Evolutionary conservation across 1,140 invertebrate species (phyloP), one percentile per base, ranked within the genome.

Genomic region (Solenopsis fugax): DNA sequence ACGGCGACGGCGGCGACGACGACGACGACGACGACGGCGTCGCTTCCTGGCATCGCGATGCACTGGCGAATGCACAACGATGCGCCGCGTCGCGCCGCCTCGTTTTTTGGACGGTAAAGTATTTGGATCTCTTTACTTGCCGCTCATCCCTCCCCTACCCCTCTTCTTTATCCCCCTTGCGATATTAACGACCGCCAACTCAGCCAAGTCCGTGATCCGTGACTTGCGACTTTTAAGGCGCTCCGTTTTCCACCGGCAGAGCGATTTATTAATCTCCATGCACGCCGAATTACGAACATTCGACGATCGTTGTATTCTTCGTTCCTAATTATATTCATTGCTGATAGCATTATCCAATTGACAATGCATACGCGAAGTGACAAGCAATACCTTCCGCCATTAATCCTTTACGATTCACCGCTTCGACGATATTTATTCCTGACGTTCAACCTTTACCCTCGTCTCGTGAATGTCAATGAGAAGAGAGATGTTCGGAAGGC

Each of bases 131-230:
- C 67, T 73, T 58, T 48, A 71, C 10, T 78, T 16, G 45, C 29
- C 29, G 45, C 21, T 41, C 29, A 10, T 9, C 18, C 13, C 29
- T 5, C 18, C 60, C 21, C 7, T 2, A 18, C 9, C 65, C 16
- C 13, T 29, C 24, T 29, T 29, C 29, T 29, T 29, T 4, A 29
- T 29, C 64, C 16, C 24, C 45, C 12, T 41, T 12, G 69, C 52
- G 41, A 82, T 84, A 73, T 84, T 84, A 75, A 84, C 69, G 41
- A 84, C 5, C 41, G 69, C 69, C 54, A 16, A 29, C 54, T 84
- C 41, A 60, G 54, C 67, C 64, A 58, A 82, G 37, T 58, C 9
- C 52, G 69, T 50, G 50, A 60, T 29, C 41, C 24, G 41, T 41
- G 54, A 82, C 56, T 45, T 24, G 16, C 34, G 50, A 81, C 69